These are phyloP conservation scores for Volucella inanis DNA, from an alignment of 2,888 invertebrate genomes.

Conservation along the genomic window DNA sequence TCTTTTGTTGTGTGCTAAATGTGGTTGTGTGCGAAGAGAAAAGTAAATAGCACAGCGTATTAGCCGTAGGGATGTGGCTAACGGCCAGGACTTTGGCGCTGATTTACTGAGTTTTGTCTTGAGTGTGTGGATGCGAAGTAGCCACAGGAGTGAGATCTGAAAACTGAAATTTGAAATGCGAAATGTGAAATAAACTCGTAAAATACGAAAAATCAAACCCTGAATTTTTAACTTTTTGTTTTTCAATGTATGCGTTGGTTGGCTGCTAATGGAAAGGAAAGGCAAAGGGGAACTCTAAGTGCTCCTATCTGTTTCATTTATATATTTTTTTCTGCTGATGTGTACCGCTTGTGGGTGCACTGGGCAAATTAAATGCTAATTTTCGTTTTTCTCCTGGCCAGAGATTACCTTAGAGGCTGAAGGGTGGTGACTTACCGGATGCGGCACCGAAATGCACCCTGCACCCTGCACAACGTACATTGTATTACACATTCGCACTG, in stretches of 20 bases:
- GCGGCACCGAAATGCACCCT: slow-evolving; percentile 63
- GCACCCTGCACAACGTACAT: slow-evolving; percentile 31
- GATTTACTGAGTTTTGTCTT: slow-evolving; percentile 64
- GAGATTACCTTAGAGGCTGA: slow-evolving; percentile 70
- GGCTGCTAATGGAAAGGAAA: not conserved
- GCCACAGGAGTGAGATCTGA: not conserved
- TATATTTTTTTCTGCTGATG: slow-evolving; percentile 32
- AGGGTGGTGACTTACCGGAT: slow-evolving; percentile 75
- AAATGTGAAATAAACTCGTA: too few species aligned
- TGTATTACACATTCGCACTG: too few species aligned
- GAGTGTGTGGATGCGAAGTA: slow-evolving; percentile 41
- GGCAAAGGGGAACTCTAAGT: not conserved
- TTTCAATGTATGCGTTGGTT: slow-evolving; percentile 18
- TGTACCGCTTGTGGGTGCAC: slow-evolving; percentile 66
- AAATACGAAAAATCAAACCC: not conserved
- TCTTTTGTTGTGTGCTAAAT: slow-evolving; percentile 18
- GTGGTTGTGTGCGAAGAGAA: slow-evolving; percentile 23
- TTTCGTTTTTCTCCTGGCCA: slow-evolving; percentile 65
- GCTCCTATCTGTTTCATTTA: too few species aligned
- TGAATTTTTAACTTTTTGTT: not conserved
- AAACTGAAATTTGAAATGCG: too few species aligned
- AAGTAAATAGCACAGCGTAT: slow-evolving; percentile 65
- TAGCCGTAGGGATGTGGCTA: slow-evolving; percentile 80
- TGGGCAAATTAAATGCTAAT: slow-evolving; percentile 72
- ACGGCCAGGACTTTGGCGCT: slow-evolving; percentile 81